Evolutionary conservation across 2,797 vertebrate species (phyloP).

Genomic region (Tachyglossus aculeatus): DNA sequence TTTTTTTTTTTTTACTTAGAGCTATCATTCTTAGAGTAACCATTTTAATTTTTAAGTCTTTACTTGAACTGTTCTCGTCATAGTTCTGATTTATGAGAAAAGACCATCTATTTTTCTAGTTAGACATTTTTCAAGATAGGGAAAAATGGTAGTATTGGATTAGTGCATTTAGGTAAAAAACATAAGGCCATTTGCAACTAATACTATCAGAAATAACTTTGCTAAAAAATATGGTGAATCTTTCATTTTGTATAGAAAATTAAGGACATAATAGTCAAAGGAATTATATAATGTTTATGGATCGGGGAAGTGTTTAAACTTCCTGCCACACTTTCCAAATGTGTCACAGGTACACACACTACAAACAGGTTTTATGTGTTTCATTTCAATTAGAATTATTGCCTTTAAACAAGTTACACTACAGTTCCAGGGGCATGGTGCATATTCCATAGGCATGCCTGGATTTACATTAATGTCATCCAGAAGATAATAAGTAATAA

Average conservation of each 20-base stretch:
- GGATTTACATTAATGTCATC: too few relatives aligned
- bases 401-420: too few relatives aligned
- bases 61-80: conserved; percentile 60
- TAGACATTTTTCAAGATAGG: conserved; percentile 47
- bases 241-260: conserved; percentile 27
- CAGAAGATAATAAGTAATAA: too few relatives aligned
- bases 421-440: neutral
- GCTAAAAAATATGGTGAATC: neutral
- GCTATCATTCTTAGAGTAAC: conserved; percentile 54
- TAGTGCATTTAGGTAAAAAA: conserved; percentile 44
- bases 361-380: conserved; percentile 13
- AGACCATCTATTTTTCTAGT: conserved; percentile 46
- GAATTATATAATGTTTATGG: conserved; percentile 36
- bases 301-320: conserved; percentile 25
- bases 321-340: neutral
- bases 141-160: conserved; percentile 56
- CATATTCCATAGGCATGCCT: conserved; percentile 37
- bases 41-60: conserved; percentile 41
- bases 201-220: conserved; percentile 15
- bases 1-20: conserved; percentile 16
- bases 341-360: conserved; percentile 30
- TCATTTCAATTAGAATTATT: conserved; percentile 23
- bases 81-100: conserved; percentile 40
- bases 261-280: neutral
- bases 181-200: conserved; percentile 42